phyloP scores from a whole-genome alignment of 2,888 invertebrate species.

The Habroteleia sp. region DNA sequence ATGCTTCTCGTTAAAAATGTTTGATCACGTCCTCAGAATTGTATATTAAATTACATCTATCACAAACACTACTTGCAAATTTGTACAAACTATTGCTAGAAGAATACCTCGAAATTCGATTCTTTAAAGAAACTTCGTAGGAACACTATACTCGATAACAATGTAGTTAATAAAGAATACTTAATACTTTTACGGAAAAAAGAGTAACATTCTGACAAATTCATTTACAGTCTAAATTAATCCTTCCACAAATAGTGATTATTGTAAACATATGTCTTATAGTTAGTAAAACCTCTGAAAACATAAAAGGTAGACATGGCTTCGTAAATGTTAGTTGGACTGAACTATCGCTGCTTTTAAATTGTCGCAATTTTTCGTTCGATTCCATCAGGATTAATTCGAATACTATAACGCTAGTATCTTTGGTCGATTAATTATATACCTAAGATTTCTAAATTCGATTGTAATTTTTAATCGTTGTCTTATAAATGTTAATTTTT shows the following conservation, averaged over 20 bases:
- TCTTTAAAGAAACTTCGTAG: not conserved
- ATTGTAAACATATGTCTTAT: too few relatives aligned
- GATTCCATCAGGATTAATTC: conserved; percentile 24
- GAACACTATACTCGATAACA: not conserved
- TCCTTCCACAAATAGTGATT: too few relatives aligned
- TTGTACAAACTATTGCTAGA: conserved; percentile 20
- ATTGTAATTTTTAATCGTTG: conserved; percentile 38
- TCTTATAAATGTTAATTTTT: conserved; percentile 16
- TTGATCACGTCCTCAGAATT: conserved; percentile 13
- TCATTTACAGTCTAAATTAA: conserved; percentile 16
- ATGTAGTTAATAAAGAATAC: conserved; percentile 15
- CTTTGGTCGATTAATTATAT: conserved; percentile 21
- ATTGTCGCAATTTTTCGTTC: conserved; percentile 10
- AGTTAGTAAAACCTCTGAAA: too few relatives aligned
- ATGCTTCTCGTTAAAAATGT: not conserved
- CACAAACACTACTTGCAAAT: conserved; percentile 12
- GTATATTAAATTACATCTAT: conserved; percentile 14
- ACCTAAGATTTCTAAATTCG: conserved; percentile 30
- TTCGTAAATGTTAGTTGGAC: conserved; percentile 12
- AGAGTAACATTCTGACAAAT: too few relatives aligned
- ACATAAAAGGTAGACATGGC: too few relatives aligned
- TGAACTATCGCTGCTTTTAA: not conserved
- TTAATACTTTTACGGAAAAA: too few relatives aligned
- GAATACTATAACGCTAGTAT: conserved; percentile 5
- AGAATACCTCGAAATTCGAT: conserved; percentile 12